phyloP scores from a whole-genome alignment of 1,140 invertebrate genomes.

The Tyrophagus putrescentiae region DNA sequence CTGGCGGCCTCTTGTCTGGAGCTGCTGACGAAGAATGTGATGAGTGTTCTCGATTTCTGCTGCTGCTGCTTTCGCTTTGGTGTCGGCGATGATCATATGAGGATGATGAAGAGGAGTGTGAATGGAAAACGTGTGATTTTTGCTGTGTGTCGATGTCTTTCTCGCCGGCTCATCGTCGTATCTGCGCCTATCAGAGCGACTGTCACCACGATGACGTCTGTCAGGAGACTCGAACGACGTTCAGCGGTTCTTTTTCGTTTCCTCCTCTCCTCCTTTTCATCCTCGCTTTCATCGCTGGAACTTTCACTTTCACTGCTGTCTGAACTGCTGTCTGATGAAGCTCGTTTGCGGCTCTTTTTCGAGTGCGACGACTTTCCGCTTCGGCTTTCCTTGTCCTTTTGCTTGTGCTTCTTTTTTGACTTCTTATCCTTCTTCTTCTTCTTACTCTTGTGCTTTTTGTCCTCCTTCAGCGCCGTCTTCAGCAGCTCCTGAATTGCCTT shows the following conservation, averaged over 20 bases:
- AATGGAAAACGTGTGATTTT: no score
- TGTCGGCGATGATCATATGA: no score
- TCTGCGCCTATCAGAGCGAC: background rate
- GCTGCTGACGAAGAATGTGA: no score
- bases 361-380: no score
- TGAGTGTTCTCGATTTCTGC: no score
- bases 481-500: constrained; percentile 64
- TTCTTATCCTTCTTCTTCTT: constrained; percentile 27
- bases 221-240: no score
- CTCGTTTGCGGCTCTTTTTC: no score
- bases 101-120: no score
- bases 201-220: background rate
- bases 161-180: background rate
- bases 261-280: constrained; percentile 26
- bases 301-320: background rate
- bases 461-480: constrained; percentile 17
- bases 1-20: no score
- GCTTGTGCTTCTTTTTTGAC: constrained; percentile 17
- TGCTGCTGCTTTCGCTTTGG: no score
- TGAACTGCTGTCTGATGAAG: constrained; percentile 17
- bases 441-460: constrained; percentile 26
- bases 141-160: background rate
- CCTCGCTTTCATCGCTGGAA: background rate
- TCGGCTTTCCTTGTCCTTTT: no score
- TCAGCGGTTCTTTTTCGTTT: no score